Conservation (phyloP, 2,888 invertebrate species). For the Pseudeuparius sepicola region DNA sequence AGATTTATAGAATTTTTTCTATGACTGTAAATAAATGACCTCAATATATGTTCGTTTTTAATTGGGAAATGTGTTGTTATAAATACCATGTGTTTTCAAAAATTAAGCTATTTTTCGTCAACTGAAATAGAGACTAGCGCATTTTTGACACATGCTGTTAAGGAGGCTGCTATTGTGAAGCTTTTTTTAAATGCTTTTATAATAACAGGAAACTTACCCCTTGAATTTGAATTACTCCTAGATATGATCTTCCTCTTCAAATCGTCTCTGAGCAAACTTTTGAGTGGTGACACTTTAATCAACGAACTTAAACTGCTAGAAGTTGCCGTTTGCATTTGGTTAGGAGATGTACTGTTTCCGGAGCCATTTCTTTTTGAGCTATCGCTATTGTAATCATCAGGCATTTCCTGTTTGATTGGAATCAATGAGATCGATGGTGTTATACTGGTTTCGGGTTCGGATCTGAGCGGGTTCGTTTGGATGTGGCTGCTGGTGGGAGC, state of each 20-base stretch:
- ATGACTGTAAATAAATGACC: too few species aligned
- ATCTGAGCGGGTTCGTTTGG: constrained; percentile 35
- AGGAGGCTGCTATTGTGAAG: too few species aligned
- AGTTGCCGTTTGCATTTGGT: constrained; percentile 42
- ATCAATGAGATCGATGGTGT: constrained; percentile 79
- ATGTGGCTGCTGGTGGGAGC: constrained; percentile 61
- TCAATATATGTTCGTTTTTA: too few species aligned
- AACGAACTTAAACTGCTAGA: constrained; percentile 66
- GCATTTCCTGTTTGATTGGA: constrained; percentile 67
- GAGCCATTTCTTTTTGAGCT: constrained; percentile 34
- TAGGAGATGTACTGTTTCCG: constrained; percentile 35
- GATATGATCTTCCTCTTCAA: constrained; percentile 70
- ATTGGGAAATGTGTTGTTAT: too few species aligned
- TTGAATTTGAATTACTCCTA: constrained; percentile 45
- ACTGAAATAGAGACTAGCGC: too few species aligned
- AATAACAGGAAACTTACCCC: too few species aligned
- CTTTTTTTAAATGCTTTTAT: too few species aligned
- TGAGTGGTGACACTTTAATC: constrained; percentile 76
- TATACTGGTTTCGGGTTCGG: constrained; percentile 49
- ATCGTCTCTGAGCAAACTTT: constrained; percentile 75
- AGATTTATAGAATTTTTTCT: too few species aligned
- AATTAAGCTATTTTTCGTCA: too few species aligned
- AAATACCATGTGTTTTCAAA: too few species aligned
- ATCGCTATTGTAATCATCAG: constrained; percentile 42
- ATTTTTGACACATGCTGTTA: too few species aligned